Evolutionary conservation across 2,113 vertebrate genomes (phyloP).

Genomic region (Cygnus atratus): DNA sequence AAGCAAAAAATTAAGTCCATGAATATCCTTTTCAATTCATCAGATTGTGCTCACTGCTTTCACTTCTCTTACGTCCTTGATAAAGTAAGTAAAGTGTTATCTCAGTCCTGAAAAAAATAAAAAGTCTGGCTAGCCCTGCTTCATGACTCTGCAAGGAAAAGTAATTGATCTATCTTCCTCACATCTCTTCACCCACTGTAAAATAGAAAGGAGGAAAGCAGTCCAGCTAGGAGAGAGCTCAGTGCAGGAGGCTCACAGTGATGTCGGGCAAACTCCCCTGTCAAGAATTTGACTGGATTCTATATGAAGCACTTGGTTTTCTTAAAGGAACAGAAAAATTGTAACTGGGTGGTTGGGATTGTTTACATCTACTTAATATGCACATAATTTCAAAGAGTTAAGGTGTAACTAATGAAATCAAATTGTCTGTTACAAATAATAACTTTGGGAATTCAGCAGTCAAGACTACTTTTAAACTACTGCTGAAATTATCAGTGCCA

Average conservation of each 20-base stretch:
- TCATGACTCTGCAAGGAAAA: background rate
- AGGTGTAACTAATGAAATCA: conserved; percentile 32
- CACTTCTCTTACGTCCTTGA: background rate
- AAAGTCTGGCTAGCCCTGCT: background rate
- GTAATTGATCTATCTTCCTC: background rate
- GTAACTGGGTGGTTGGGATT: background rate
- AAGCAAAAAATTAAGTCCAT: background rate
- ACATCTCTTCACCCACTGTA: background rate
- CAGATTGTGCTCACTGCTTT: background rate
- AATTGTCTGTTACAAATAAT: conserved; percentile 8
- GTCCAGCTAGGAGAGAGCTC: background rate
- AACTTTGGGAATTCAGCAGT: conserved; percentile 35
- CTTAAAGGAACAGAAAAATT: background rate
- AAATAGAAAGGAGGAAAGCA: background rate
- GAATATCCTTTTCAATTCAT: background rate
- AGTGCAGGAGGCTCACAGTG: background rate
- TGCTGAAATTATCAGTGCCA: background rate
- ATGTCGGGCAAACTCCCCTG: background rate
- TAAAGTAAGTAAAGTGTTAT: background rate
- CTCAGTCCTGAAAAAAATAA: background rate
- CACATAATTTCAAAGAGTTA: background rate
- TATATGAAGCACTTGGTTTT: background rate
- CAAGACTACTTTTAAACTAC: conserved; percentile 32
- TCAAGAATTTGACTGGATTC: background rate
- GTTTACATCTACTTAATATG: background rate